Evolutionary conservation across 2,888 invertebrate species (phyloP), one percentile per base, ranked within the genome.

Genomic region (Girardia tigrina): DNA sequence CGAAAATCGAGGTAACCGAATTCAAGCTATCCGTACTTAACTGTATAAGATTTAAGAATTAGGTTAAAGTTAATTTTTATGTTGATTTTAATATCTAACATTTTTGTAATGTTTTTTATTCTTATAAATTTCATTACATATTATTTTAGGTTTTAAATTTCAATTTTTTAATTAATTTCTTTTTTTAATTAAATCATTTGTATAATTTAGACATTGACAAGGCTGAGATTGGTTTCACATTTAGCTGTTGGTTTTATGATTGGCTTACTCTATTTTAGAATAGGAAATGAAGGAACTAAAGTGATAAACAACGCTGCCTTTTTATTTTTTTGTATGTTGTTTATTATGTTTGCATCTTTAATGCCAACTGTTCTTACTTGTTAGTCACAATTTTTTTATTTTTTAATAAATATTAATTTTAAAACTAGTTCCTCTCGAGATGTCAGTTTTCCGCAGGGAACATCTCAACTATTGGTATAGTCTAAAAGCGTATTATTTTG

Each of bases 351-450:
- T 82, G 92, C 93, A 12, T 92, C 94, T 77, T 90, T 94, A 85
- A 94, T 94, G 94, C 91, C 94, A 1, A 94, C 94, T 56, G 91
- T 92, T 8, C 86, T 94, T 79, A 90, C 92, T 78, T 93, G 93
- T 94, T 86, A 90, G 92, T 89, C 77, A 29, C 1, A 20, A 8
- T 72, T 14, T 28, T 27, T 28, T 69, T n/a, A 1, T 77, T 14
- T 4, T 8, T 26, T 70, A 8, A 26, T 76, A 71, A 14, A 70
- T 71, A 2, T 56, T 20, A 29, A 28, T 28, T 76, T 77, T 75
- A 42, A 26, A 87, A 88, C 8, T 86, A 92, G 92, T 91, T 88
- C 91, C 92, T 29, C 85, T 89, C 81, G 91, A 92, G 85, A 87
- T 91, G 84, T 89, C 90, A 20, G 88, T 91, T 76, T 88, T 91